Evolutionary conservation across 2,888 invertebrate species (phyloP).

Genomic region (Nomada fabriciana): DNA sequence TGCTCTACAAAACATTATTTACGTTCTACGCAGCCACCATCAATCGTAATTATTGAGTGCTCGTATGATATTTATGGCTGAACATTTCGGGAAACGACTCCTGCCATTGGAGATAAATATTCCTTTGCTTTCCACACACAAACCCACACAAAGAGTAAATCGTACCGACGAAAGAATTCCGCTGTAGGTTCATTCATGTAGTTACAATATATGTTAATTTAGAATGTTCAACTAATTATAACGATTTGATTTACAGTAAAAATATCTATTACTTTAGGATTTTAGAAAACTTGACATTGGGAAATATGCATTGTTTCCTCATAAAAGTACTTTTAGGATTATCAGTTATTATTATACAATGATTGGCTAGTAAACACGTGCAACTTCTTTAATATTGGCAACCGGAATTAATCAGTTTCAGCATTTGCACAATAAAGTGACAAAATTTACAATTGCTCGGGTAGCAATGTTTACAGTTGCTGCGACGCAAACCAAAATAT

Average conservation of each 20-base stretch:
- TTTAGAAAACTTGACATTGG: no score
- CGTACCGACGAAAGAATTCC: neutral
- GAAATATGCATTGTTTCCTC: no score
- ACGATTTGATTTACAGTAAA: neutral
- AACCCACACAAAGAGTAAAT: neutral
- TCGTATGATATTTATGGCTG: slow-evolving; percentile 34
- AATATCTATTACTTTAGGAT: no score
- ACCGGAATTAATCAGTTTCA: no score
- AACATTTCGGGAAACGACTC: slow-evolving; percentile 47
- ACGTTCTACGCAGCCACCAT: slow-evolving; percentile 32
- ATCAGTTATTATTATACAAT: no score
- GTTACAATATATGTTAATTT: neutral
- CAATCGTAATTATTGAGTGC: slow-evolving; percentile 57
- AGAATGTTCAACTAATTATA: neutral
- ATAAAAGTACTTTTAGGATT: no score
- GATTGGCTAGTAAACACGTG: no score
- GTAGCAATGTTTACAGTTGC: no score
- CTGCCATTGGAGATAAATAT: slow-evolving; percentile 34
- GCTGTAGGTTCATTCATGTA: neutral
- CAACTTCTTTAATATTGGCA: no score
- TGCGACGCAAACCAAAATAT: no score
- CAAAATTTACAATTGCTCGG: no score
- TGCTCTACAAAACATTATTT: slow-evolving; percentile 28
- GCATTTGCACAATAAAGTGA: no score
- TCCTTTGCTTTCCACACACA: neutral